phyloP scores from a whole-genome alignment of 1,140 invertebrate species.

The Euglossa dilemma region DNA sequence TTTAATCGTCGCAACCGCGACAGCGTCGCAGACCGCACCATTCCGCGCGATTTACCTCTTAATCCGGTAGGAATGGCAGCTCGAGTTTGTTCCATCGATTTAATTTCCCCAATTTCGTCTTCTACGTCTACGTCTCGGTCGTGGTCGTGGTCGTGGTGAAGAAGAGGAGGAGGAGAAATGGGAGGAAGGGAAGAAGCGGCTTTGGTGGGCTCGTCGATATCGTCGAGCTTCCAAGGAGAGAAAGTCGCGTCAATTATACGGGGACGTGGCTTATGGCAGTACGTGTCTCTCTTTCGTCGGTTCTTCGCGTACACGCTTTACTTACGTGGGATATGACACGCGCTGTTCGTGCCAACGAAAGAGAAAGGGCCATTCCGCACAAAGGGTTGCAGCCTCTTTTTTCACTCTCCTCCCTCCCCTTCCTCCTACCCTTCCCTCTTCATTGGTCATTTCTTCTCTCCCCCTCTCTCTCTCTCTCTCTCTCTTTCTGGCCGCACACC shows the following conservation, averaged over 20 bases:
- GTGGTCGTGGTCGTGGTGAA: neutral
- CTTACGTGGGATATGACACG: constrained; percentile 56
- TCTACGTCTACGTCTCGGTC: no score
- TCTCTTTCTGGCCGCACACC: neutral
- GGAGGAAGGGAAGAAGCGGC: neutral
- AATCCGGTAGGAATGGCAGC: constrained; percentile 5
- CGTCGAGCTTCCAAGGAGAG: constrained; percentile 54
- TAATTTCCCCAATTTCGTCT: constrained; percentile 42
- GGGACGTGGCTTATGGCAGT: constrained; percentile 42
- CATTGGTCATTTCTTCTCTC: constrained; percentile 2
- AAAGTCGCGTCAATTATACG: constrained; percentile 65
- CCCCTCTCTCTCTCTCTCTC: neutral
- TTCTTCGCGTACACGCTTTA: constrained; percentile 10
- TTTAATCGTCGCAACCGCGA: constrained; percentile 11
- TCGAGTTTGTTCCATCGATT: neutral
- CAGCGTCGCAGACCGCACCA: neutral
- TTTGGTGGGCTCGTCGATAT: constrained; percentile 49
- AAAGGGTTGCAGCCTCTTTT: constrained; percentile 5
- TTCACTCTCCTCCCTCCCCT: neutral
- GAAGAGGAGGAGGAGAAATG: neutral
- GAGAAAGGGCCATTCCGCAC: neutral
- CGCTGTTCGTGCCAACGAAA: constrained; percentile 25
- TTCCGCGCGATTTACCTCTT: constrained; percentile 22
- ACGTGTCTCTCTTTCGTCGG: constrained; percentile 10
- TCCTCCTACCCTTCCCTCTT: neutral